Base-by-base conservation (phyloP, 2,113 vertebrate genomes). In the Psammodynastes pulverulentus region DNA sequence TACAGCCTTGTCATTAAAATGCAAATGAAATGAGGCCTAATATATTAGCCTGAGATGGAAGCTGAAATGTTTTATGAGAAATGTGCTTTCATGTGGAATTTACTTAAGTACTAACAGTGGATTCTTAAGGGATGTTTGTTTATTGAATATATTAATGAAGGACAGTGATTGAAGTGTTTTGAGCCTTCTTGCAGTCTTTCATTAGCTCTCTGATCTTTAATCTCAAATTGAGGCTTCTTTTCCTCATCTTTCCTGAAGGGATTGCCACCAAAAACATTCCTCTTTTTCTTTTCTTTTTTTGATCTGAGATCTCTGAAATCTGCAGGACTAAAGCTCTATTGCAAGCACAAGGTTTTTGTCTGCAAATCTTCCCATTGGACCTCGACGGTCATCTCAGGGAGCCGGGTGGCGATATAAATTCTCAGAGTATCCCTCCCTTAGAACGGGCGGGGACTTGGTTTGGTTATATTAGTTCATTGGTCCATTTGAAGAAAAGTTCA, bases 11-110 rank as follows among this genome's bases (percentile, higher is more conserved):
- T 95, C 96, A 97, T 97, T 97, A 97, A 97, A 97, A 97, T 97
- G 96, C 96, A 97, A 97, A 97, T 97, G 94, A 96, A 95, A 95
- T 94, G 95, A 95, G 95, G 94, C 93, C 95, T 97, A 96, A 97
- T 97, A 95, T 95, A 95, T 97, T 96, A 96, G 95, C 93, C 95
- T 88, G 91, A 95, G 94, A 89, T 93, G 86, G 93, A 93, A 95
- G 94, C 21, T 89, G 95, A 95, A 96, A 96, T 94, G 95, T 93
- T 95, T 97, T 96, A 94, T 95, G 96, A 93, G 94, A 95, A 94
- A 95, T 34, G 93, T 92, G 94, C 96, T 97, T 97, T 96, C 96
- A 96, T 97, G 94, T 96, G 94, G 96, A 96, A 96, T 95, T 84
- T 34, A 94, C 94, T 94, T 93, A 96, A 96, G 94, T 90, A 94